Base-by-base conservation (phyloP, 1,140 invertebrate genomes). In the Megalonaias nervosa region DNA sequence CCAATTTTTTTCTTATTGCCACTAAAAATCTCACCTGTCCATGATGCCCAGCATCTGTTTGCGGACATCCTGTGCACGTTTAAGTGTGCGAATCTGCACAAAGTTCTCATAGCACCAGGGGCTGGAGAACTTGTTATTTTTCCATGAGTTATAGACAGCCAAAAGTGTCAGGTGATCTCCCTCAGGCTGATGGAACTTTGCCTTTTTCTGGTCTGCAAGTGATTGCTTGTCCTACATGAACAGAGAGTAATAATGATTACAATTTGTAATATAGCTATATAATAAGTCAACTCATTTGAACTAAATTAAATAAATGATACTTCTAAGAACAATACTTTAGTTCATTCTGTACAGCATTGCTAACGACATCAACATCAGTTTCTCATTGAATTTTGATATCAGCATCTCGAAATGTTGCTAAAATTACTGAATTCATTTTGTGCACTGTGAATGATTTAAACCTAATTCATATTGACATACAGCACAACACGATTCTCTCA, bases 51-150 rank as follows among this genome's bases (percentile, higher is more conserved):
- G 91, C 79, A 99, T 91, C 90, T 99, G 99, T 92, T 99, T 99
- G 13, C 98, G 92, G 0, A 99, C 98, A 92, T 99, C 99, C 91
- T 99, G 98, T 0, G 98, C 97, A 71, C 98, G 92, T 91, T 99
- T 99, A 57, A 99, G 90, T 0, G 98, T 99, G 26, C 98, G 91
- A 56, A 98, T 97, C 92, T 99, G 99, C 13, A 99, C 97, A 92
- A 99, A 99, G 92, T 99, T 99, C 90, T 99, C 98, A 89, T 98
- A 99, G 90, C 98, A 99, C 99, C 98, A 99, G 0, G 97, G 97
- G 90, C 97, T 98, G 1, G 97, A 98, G 91, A 99, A 99, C 89
- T 99, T 99, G 90, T 99, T 99, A 87, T 99, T 99, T 87, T 97
- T 97, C 99, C 99, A 99, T 31, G 98, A 98, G 89, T 99, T 99